These are phyloP conservation scores for Nibea coibor DNA, from an alignment of 2,113 vertebrate species.

Conservation along the genomic window DNA sequence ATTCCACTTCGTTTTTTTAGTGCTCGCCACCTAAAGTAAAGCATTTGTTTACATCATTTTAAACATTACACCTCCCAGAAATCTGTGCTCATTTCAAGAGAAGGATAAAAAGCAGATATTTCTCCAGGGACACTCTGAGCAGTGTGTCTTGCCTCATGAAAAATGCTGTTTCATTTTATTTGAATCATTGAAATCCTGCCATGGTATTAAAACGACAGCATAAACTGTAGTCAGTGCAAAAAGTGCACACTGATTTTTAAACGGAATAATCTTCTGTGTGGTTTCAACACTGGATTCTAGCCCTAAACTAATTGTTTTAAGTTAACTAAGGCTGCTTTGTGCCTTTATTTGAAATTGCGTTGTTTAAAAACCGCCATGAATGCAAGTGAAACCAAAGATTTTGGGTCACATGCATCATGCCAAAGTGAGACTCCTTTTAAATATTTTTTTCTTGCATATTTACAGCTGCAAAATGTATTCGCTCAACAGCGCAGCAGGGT, in stretches of 20 bases:
- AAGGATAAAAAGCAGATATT: slow-evolving; percentile 15
- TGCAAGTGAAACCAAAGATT: not conserved
- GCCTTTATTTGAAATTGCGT: not conserved
- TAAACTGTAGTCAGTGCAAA: not conserved
- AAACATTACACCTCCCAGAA: slow-evolving; percentile 21
- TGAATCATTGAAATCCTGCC: not conserved
- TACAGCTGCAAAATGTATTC: not conserved
- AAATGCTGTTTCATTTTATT: slow-evolving; percentile 21
- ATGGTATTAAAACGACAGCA: slow-evolving; percentile 10
- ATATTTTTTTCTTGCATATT: not conserved
- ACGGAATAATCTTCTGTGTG: not conserved
- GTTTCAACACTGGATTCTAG: not conserved
- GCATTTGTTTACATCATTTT: slow-evolving; percentile 36
- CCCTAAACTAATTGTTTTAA: slow-evolving; percentile 1
- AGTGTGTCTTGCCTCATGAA: slow-evolving; percentile 8
- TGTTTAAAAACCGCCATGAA: not conserved
- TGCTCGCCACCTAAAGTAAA: slow-evolving; percentile 15
- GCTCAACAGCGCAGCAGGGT: not conserved
- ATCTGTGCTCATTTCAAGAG: slow-evolving; percentile 23
- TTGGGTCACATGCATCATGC: not conserved
- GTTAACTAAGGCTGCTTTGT: not conserved
- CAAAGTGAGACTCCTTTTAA: not conserved
- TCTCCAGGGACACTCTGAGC: not conserved
- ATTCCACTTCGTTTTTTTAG: slow-evolving; percentile 37
- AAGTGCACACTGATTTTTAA: not conserved